phyloP scores from a whole-genome alignment of 2,797 vertebrate species.

The Notoglanidium macrostoma region DNA sequence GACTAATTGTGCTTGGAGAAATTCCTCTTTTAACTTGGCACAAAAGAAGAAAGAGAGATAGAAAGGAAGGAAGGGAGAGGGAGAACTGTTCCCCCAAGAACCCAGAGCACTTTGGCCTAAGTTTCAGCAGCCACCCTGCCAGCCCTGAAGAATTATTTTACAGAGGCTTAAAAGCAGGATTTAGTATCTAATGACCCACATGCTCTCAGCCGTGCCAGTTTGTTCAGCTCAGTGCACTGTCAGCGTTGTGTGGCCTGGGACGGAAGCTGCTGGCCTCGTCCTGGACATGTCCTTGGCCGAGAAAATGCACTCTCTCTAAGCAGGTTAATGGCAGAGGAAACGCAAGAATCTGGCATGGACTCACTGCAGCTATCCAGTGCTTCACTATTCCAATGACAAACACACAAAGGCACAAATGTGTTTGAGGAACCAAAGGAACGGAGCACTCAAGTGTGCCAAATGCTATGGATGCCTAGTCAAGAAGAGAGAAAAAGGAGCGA shows the following conservation, averaged over 20 bases:
- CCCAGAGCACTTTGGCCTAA: slow-evolving; percentile 19
- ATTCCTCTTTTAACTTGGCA: slow-evolving; percentile 2
- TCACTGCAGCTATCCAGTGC: slow-evolving; percentile 32
- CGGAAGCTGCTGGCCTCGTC: slow-evolving; percentile 24
- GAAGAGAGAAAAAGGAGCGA: not conserved
- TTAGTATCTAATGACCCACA: slow-evolving; percentile 44
- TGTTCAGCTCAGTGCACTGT: slow-evolving; percentile 12
- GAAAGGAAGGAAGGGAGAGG: not conserved
- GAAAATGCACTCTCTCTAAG: slow-evolving; percentile 37
- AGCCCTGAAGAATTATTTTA: slow-evolving; percentile 38
- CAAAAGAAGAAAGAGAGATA: not conserved
- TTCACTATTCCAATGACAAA: slow-evolving; percentile 16
- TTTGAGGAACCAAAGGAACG: slow-evolving; percentile 21
- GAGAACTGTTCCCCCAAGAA: slow-evolving; percentile 7
- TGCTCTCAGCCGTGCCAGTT: not conserved
- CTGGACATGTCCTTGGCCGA: slow-evolving; percentile 46
- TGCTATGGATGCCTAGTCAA: slow-evolving; percentile 11
- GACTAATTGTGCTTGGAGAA: not conserved
- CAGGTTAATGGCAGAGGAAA: slow-evolving; percentile 36
- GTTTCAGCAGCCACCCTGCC: slow-evolving; percentile 18
- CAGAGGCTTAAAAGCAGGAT: slow-evolving; percentile 31
- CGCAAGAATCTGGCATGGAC: slow-evolving; percentile 34
- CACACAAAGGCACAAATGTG: slow-evolving; percentile 33
- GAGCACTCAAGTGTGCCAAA: slow-evolving; percentile 13
- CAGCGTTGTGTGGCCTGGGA: slow-evolving; percentile 27